Evolutionary conservation across 2,888 invertebrate genomes (phyloP), one percentile per base, ranked within the genome.

Genomic region (Sussaba pulchella): DNA sequence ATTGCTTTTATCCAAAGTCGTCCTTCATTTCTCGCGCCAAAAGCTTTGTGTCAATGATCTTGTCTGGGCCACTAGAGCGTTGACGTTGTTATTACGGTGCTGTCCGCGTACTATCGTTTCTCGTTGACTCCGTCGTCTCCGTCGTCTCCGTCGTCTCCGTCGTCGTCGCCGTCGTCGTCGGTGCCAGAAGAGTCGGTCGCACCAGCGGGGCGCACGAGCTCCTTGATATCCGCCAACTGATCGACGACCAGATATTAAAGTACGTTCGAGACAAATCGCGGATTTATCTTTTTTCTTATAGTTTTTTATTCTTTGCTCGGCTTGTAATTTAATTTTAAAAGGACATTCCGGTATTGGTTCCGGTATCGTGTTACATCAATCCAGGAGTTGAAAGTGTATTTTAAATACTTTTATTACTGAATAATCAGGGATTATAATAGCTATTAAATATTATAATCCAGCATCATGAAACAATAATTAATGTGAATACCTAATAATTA

Each of bases 1-100:
- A 84, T 84, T 74, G 78, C 73, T 77, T 71, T 82, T 72, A 71
- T 78, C 75, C 73, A 43, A 75, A 54, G 41, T 71, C 81, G 78
- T 78, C 75, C 81, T 76, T 82, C 83, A 83, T 83, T 69, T 83
- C 75, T 52, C 64, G 70, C 45, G 69, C 61, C 66, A 66, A 70
- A 63, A 77, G 52, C 70, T 70, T 71, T 70, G 63, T 45, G 54
- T 72, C 54, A 72, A 71, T 24, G 57, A 39, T 71, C 45, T 57
- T 64, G 50, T 2, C 50, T 36, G 64, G 59, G 52, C 71, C 36
- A 80, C 66, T 61, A 66, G 79, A 71, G 66, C 70, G 50, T 75
- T 74, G 79, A 74, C 74, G 69, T 41, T 12, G 64, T 24, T 75
- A 59, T 71, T 66, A 54, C 47, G 43, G 19, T n/a, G 61, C 50